These are phyloP conservation scores for Mastomys coucha DNA, from an alignment of 2,113 vertebrate genomes.

Conservation along the genomic window DNA sequence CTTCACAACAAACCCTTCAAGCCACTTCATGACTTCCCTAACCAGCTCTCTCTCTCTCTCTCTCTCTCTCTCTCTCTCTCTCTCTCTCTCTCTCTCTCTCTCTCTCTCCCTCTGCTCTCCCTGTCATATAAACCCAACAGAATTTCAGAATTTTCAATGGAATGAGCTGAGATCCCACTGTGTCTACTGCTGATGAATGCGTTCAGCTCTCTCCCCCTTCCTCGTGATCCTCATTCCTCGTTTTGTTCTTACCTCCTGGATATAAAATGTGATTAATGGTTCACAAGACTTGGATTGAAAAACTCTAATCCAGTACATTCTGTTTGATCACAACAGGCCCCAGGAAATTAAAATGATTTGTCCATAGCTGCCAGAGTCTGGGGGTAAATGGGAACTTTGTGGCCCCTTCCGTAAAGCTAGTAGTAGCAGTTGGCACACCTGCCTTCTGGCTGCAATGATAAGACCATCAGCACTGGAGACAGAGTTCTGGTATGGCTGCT, in stretches of 20 bases:
- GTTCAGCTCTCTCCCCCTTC: not conserved
- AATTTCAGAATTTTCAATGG: constrained; percentile 22
- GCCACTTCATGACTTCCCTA: not conserved
- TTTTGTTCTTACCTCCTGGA: not conserved
- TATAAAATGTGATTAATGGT: constrained; percentile 56
- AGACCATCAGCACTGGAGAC: not conserved
- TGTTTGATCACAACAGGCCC: constrained; percentile 45
- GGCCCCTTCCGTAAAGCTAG: not conserved
- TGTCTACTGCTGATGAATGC: not conserved
- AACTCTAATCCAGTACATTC: constrained; percentile 39
- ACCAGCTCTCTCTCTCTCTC: not conserved
- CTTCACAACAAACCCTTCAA: not conserved
- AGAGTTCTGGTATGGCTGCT: not conserved
- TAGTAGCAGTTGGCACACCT: not conserved
- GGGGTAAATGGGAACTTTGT: not conserved
- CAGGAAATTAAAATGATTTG: constrained; percentile 24
- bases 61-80: not conserved
- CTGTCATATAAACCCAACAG: not conserved
- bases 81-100: no score
- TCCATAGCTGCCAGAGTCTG: not conserved
- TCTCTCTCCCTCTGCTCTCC: not conserved
- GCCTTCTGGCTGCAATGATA: not conserved
- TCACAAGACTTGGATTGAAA: constrained; percentile 34
- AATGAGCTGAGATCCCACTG: not conserved
- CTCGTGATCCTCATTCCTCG: not conserved